Percentiles rank a stretch among this genome's conserved stretches.
Evolutionary conservation across 2,888 invertebrate genomes (phyloP).

Genomic region (Thumatha senex): DNA sequence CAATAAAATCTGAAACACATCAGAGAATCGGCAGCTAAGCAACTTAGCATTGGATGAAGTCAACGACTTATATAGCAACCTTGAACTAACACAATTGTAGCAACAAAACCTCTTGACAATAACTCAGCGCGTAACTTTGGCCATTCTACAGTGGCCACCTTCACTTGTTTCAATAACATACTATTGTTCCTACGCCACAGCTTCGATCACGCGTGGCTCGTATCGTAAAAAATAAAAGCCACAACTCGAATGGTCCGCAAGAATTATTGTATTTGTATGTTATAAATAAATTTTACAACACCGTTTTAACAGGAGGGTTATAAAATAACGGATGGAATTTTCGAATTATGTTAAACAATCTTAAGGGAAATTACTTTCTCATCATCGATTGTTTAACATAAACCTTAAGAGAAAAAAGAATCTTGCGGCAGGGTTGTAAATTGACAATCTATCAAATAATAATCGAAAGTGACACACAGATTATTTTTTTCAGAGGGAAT

Average conservation of each 20-base stretch:
- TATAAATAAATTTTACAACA: constrained; percentile 24
- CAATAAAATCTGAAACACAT: background rate
- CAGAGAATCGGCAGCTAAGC: no score
- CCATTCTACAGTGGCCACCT: constrained; percentile 16
- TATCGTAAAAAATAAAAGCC: constrained; percentile 24
- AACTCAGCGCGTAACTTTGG: constrained; percentile 22
- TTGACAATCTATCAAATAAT: no score
- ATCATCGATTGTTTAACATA: no score
- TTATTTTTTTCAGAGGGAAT: no score
- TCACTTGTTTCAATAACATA: constrained; percentile 28
- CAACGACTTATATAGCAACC: constrained; percentile 39
- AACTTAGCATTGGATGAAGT: constrained; percentile 21
- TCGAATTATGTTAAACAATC: constrained; percentile 6
- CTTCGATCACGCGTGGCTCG: constrained; percentile 22
- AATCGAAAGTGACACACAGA: no score
- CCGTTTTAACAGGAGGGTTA: constrained; percentile 16
- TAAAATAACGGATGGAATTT: constrained; percentile 6
- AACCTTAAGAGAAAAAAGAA: no score
- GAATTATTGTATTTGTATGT: constrained; percentile 27
- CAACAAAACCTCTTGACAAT: constrained; percentile 32
- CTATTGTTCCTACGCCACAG: constrained; percentile 31
- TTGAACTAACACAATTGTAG: constrained; percentile 38
- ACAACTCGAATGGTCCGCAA: constrained; percentile 19
- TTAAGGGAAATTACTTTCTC: constrained; percentile 6
- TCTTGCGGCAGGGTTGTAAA: no score